Conservation (phyloP, 2,797 vertebrate genomes). For the Poeciliopsis paucimaculata region DNA sequence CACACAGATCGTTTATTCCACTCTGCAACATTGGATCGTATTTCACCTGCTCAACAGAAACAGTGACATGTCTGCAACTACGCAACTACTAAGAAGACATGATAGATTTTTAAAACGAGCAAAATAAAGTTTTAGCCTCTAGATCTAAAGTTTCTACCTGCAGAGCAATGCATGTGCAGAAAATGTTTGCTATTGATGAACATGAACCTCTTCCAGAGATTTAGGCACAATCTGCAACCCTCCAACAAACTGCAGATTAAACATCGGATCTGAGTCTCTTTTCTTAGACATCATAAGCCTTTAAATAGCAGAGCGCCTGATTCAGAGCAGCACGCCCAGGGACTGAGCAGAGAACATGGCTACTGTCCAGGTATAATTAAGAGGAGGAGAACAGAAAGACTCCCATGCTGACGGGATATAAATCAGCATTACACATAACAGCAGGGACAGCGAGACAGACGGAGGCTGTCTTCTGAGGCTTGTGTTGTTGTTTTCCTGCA, state of each 20-base stretch:
- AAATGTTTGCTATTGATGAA: constrained; percentile 12
- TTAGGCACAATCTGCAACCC: constrained; percentile 28
- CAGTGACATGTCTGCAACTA: constrained; percentile 5
- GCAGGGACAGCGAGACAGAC: constrained; percentile 35
- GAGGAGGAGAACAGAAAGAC: constrained; percentile 51
- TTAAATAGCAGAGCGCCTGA: constrained; percentile 59
- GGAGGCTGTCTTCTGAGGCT: constrained; percentile 8
- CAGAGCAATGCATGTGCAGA: neutral
- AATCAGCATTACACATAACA: constrained; percentile 45
- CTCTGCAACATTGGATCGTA: constrained; percentile 3
- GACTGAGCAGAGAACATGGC: constrained; percentile 61
- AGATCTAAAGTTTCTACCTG: neutral
- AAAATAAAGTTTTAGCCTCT: neutral
- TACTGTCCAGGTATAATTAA: constrained; percentile 64
- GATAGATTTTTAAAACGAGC: neutral
- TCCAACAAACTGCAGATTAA: constrained; percentile 42
- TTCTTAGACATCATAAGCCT: constrained; percentile 60
- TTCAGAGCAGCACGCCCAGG: constrained; percentile 42
- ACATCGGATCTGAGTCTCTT: constrained; percentile 44
- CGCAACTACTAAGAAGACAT: neutral
- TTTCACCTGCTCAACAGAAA: constrained; percentile 8
- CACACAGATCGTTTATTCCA: constrained; percentile 4
- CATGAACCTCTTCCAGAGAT: constrained; percentile 15
- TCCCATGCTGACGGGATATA: constrained; percentile 33
- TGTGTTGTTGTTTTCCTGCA: constrained; percentile 11